Conservation (phyloP, 2,888 invertebrate genomes). For the Orchesellides sinensis region DNA sequence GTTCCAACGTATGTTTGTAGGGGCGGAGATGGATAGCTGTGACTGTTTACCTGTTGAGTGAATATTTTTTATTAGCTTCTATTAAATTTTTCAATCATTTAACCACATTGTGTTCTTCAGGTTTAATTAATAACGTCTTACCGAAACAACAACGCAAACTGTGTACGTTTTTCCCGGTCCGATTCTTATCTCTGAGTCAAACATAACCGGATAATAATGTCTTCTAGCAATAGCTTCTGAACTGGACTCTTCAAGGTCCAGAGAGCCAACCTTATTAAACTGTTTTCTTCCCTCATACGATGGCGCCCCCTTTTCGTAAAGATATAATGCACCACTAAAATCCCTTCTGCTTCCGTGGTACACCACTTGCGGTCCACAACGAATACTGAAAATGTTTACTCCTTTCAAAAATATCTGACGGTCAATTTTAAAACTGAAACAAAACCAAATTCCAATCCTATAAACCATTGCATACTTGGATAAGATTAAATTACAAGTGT, state of each 20-base stretch:
- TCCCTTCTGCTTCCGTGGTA: slow-evolving; percentile 41
- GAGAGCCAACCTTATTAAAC: slow-evolving; percentile 45
- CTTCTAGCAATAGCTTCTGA: slow-evolving; percentile 23
- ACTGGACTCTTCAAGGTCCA: slow-evolving; percentile 49
- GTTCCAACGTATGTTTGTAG: slow-evolving; percentile 60
- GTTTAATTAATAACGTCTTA: slow-evolving; percentile 21
- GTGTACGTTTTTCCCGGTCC: slow-evolving; percentile 56
- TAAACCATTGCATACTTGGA: not conserved
- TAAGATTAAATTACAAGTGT: not conserved
- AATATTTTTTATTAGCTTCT: not conserved
- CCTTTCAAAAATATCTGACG: slow-evolving; percentile 63
- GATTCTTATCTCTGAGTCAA: slow-evolving; percentile 58
- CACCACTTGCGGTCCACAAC: slow-evolving; percentile 44
- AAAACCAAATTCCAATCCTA: not conserved
- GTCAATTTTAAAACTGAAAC: slow-evolving; percentile 55
- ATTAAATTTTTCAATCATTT: not conserved
- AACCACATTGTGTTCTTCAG: too few species aligned
- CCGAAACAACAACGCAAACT: slow-evolving; percentile 65
- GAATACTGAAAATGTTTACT: slow-evolving; percentile 64
- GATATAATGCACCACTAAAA: slow-evolving; percentile 61
- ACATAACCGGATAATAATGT: slow-evolving; percentile 60
- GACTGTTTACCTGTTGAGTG: slow-evolving; percentile 47
- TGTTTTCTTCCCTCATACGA: slow-evolving; percentile 53
- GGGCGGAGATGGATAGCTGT: slow-evolving; percentile 54
- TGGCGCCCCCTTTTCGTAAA: slow-evolving; percentile 44